Base-by-base conservation (phyloP, 2,797 vertebrate species). In the Austrolebias charrua region DNA sequence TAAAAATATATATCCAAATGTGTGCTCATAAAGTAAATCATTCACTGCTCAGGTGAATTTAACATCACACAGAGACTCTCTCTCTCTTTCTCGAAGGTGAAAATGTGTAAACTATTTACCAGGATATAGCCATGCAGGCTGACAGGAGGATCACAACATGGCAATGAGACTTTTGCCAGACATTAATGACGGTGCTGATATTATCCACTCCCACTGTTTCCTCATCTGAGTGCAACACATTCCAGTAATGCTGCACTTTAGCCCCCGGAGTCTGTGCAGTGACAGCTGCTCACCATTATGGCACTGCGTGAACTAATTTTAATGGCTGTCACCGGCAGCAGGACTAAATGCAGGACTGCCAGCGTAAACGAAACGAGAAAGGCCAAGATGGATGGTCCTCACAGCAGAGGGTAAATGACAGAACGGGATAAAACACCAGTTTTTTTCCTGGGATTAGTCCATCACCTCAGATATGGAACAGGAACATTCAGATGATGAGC, bases 251-350 rank as follows among this genome's bases (percentile, higher is more conserved):
- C 83, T 82, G 84, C 85, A 86, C 89, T 89, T 90, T 83, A 80
- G 75, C 83, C 70, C 70, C 73, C 72, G 73, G 75, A 76, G 83
- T 78, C 75, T 73, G 42, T 35, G 46, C 85, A 73, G 81, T 88
- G 90, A 92, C 92, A 91, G 91, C 90, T 91, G 91, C 84, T 86
- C 77, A 84, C 81, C 80, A 86, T 89, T 86, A 89, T 68, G 80
- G 83, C 84, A 60, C 87, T 63, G 77, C 76, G 60, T 78, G 83
- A 80, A 87, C 87, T 91, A 88, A 89, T 89, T 90, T 91, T 91
- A 90, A 86, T 86, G 77, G 63, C 78, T 78, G 82, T 86, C 83
- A 83, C 81, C 83, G 81, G 82, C 87, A 76, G 85, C 79, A 81
- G 80, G 73, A 86, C 82, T 76, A 71, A 79, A 82, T 63, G 61